Conservation (phyloP, 2,797 vertebrate species). For the Esox lucius region DNA sequence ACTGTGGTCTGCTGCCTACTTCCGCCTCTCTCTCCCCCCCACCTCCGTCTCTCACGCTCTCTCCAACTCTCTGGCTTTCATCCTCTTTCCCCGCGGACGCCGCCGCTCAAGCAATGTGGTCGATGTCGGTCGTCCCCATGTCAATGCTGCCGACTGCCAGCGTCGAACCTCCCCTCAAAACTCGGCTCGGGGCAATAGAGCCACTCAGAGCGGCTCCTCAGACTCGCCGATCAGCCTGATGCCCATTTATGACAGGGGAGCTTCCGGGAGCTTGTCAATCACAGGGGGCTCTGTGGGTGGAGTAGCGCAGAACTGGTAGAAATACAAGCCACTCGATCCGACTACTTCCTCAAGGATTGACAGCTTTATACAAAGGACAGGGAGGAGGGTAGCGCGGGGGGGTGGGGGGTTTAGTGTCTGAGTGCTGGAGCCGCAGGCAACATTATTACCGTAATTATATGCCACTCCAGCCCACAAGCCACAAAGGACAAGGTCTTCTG, state of each 20-base stretch:
- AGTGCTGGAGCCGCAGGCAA: constrained; percentile 20
- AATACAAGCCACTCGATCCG: constrained; percentile 53
- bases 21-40: constrained; percentile 37
- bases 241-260: constrained; percentile 53
- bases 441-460: constrained; percentile 54
- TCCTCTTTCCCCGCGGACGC: constrained; percentile 36
- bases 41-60: constrained; percentile 45
- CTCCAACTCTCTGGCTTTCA: neutral
- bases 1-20: too few relatives aligned
- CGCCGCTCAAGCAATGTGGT: constrained; percentile 59
- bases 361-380: constrained; percentile 35
- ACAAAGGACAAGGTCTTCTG: neutral
- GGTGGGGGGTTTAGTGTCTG: constrained; percentile 29
- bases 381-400: constrained; percentile 41
- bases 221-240: constrained; percentile 57
- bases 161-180: constrained; percentile 47
- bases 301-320: constrained; percentile 49
- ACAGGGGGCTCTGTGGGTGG: constrained; percentile 52
- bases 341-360: constrained; percentile 40
- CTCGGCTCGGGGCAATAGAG: constrained; percentile 39
- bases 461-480: constrained; percentile 26
- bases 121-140: constrained; percentile 37
- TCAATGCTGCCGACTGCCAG: constrained; percentile 52
- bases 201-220: constrained; percentile 58
- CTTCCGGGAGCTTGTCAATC: constrained; percentile 61